Conservation (phyloP, 1,140 invertebrate genomes). For the Temnothorax curvispinosus region DNA sequence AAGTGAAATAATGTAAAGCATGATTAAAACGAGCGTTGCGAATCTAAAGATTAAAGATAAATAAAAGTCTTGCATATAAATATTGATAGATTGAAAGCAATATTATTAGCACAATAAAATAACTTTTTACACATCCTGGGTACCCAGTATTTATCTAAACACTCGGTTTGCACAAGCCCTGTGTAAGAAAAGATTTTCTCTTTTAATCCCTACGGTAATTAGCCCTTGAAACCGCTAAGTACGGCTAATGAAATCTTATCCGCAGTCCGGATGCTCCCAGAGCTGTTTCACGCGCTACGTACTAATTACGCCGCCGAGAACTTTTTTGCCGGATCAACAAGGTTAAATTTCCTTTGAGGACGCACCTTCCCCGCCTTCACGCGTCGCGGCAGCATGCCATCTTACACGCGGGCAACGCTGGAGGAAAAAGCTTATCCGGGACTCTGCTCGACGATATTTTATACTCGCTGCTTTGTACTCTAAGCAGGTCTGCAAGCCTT, state of each 20-base stretch:
- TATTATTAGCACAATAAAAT: not conserved
- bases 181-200: conserved; percentile 8
- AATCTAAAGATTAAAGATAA: not conserved
- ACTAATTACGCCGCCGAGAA: conserved; percentile 20
- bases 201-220: conserved; percentile 48
- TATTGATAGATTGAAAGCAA: not conserved
- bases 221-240: conserved; percentile 53
- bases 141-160: not conserved
- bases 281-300: conserved; percentile 18
- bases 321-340: conserved; percentile 51
- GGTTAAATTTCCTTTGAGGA: conserved; percentile 65
- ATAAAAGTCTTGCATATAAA: not conserved
- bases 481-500: conserved; percentile 40
- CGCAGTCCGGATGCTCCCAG: not conserved
- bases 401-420: not conserved
- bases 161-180: not conserved
- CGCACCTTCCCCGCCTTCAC: not conserved
- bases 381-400: conserved; percentile 4
- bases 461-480: conserved; percentile 32
- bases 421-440: not conserved
- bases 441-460: conserved; percentile 31
- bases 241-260: conserved; percentile 67
- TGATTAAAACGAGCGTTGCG: not conserved
- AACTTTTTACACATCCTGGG: not conserved
- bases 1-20: not conserved